Evolutionary conservation across 1,140 invertebrate species (phyloP).

Genomic region (Pachypsylla venusta): DNA sequence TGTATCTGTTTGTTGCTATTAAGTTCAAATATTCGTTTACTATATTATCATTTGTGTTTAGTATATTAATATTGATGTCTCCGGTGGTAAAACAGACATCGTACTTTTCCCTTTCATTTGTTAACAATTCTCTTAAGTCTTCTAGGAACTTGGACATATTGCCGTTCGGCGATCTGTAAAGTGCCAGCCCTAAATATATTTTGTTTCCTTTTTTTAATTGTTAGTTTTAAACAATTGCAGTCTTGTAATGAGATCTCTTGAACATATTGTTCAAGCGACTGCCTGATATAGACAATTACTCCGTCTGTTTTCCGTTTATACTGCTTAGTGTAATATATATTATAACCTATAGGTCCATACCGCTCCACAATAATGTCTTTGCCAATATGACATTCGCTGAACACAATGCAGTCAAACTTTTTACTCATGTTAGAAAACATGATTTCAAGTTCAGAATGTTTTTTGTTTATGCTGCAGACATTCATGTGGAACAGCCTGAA

Average conservation of each 20-base stretch:
- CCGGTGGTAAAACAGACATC: not conserved
- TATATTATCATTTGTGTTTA: not conserved
- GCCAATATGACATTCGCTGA: not conserved
- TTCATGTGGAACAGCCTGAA: conserved; percentile 5
- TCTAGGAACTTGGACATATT: not conserved
- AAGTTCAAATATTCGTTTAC: not conserved
- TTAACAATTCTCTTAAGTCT: not conserved
- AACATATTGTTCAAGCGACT: not conserved
- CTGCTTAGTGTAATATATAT: not conserved
- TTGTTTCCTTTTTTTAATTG: not conserved
- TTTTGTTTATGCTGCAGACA: not conserved
- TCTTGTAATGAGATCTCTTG: not conserved
- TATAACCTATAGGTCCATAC: not conserved
- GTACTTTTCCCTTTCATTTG: not conserved
- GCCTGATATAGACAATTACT: not conserved
- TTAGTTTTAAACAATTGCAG: not conserved
- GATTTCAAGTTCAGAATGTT: not conserved
- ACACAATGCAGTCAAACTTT: not conserved
- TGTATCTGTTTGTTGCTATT: not conserved
- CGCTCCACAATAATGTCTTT: conserved; percentile 5
- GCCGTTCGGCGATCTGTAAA: not conserved
- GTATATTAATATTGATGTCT: not conserved
- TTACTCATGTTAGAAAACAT: not conserved
- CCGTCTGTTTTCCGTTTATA: not conserved
- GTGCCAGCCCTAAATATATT: not conserved